Conservation (phyloP, 2,113 vertebrate genomes). For the Nesospiza acunhae region DNA sequence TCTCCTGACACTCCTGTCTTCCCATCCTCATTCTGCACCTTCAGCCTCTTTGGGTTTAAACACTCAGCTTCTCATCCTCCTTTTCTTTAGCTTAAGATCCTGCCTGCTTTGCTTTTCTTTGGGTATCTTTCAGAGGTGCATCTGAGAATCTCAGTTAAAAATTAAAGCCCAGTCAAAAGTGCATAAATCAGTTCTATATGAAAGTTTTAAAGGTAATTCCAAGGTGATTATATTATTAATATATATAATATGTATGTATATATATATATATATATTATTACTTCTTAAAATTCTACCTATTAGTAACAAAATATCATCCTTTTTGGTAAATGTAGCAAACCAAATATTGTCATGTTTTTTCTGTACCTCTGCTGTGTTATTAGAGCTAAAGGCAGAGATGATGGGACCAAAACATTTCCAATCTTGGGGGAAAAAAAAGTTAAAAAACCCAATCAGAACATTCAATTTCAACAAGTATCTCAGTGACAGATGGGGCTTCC, state of each 20-base stretch:
- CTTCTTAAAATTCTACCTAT: background rate
- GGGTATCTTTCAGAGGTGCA: background rate
- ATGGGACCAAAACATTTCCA: background rate
- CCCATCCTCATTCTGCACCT: background rate
- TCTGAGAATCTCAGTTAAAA: background rate
- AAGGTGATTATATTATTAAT: background rate
- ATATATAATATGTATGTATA: too few relatives aligned
- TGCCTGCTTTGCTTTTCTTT: background rate
- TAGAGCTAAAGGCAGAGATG: background rate
- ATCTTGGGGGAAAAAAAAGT: background rate
- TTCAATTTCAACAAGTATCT: constrained; percentile 48
- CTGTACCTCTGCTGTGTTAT: background rate
- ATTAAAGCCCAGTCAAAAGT: background rate
- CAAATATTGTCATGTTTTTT: background rate
- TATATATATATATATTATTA: background rate
- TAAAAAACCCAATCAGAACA: background rate
- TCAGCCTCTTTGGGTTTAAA: background rate
- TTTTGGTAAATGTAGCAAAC: background rate
- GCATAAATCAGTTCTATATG: background rate
- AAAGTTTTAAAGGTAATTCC: background rate
- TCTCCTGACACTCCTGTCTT: background rate
- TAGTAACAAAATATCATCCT: background rate
- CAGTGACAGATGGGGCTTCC: constrained; percentile 58
- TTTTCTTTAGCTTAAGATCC: background rate
- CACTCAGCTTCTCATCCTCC: background rate